Evolutionary conservation across 1,140 invertebrate genomes (phyloP), one percentile per base, ranked within the genome.

Genomic region (Bombus polaris): DNA sequence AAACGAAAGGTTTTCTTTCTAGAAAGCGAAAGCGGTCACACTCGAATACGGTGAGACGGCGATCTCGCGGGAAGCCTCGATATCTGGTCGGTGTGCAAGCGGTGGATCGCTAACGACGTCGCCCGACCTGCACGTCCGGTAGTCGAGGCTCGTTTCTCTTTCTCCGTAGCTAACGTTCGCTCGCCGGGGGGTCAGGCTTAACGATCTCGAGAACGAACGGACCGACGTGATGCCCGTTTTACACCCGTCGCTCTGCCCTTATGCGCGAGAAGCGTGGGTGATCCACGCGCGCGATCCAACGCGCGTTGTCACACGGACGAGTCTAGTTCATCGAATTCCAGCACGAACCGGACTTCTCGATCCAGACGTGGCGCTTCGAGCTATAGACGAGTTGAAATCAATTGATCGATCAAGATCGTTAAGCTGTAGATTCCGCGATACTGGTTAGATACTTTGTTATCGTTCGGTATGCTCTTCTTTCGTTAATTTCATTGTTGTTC

Each of bases 201-300:
- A 93, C 93, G 91, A 94, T 91, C 91, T 91, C 91, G 85, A 91
- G 89, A 90, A 70, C 88, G 88, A 88, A 89, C 81, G 86, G 89
- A 81, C 81, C 87, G 90, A 92, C 91, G 90, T 91, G 90, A 91
- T 92, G 89, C 89, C 92, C 82, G 92, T 73, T 93, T 94, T 94
- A 93, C 93, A 93, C 89, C 90, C 92, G 92, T 93, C 92, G 93
- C 91, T 92, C 32, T 59, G 91, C 91, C 90, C 91, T 93, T 93
- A 90, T 92, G 91, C 90, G 90, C 88, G 72, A 89, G 13, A 82
- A 92, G 90, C 92, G 92, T 93, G 93, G 92, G 93, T 93, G 92
- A 92, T 90, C 90, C 81, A 44, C 86, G 81, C 66, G 77, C 76
- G 72, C 65, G 82, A 53, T 78, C 70, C n/a, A 37, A n/a, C 44